phyloP scores from a whole-genome alignment of 2,888 invertebrate species.

The Eremobia ochroleuca region DNA sequence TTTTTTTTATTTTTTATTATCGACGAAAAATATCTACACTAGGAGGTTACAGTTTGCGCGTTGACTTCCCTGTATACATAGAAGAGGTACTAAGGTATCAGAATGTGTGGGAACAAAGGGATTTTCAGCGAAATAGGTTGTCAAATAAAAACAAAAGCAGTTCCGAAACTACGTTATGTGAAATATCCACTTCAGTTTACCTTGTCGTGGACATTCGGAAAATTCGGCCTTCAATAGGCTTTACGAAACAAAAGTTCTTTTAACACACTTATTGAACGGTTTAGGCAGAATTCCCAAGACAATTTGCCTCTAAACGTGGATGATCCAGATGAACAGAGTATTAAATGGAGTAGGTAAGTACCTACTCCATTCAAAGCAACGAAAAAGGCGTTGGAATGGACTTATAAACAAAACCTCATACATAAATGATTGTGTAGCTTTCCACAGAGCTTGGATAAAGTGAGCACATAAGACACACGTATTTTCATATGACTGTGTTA shows the following conservation, averaged over 20 bases:
- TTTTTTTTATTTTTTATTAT: no score
- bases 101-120: background rate
- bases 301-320: constrained; percentile 24
- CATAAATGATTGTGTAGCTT: constrained; percentile 27
- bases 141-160: constrained; percentile 31
- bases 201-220: constrained; percentile 40
- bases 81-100: background rate
- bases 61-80: no score
- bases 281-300: constrained; percentile 14
- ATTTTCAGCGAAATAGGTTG: constrained; percentile 8
- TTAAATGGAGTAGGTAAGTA: constrained; percentile 23
- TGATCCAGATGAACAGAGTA: constrained; percentile 32
- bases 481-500: constrained; percentile 6
- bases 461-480: constrained; percentile 9
- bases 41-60: no score
- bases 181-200: constrained; percentile 36
- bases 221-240: constrained; percentile 29
- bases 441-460: constrained; percentile 23
- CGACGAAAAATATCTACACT: no score
- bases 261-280: constrained; percentile 37
- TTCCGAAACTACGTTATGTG: constrained; percentile 43
- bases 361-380: no score
- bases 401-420: constrained; percentile 35
- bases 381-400: constrained; percentile 23
- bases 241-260: constrained; percentile 47